Evolutionary conservation across 2,113 vertebrate genomes (phyloP).

Genomic region (Pelecanoides urinatrix): DNA sequence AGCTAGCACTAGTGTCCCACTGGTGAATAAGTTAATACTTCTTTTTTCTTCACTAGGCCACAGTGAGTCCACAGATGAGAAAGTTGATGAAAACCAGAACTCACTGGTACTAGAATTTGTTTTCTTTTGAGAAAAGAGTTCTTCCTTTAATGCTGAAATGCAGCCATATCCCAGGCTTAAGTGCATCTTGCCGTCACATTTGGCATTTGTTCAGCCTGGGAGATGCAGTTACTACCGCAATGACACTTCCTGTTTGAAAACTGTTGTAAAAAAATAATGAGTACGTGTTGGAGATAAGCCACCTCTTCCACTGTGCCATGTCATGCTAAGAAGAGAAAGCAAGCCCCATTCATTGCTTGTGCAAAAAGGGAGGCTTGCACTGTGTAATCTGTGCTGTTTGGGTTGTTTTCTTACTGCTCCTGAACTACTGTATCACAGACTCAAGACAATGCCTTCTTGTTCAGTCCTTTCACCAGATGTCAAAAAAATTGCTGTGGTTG

Average conservation of each 20-base stretch:
- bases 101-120: background rate
- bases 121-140: background rate
- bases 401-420: background rate
- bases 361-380: background rate
- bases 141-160: background rate
- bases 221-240: background rate
- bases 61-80: background rate
- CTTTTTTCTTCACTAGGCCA: background rate
- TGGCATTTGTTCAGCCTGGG: background rate
- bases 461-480: background rate
- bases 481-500: background rate
- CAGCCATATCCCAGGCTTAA: background rate
- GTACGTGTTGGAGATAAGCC: background rate
- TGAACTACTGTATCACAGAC: background rate
- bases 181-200: background rate
- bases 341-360: background rate
- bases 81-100: background rate
- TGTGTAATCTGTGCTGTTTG: background rate
- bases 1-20: background rate
- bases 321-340: background rate
- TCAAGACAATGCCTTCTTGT: background rate
- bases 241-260: conserved; percentile 9
- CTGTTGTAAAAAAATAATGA: background rate
- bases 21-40: background rate
- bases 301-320: background rate